Base-by-base conservation (phyloP, 2,797 vertebrate species). In the Myotis daubentonii region DNA sequence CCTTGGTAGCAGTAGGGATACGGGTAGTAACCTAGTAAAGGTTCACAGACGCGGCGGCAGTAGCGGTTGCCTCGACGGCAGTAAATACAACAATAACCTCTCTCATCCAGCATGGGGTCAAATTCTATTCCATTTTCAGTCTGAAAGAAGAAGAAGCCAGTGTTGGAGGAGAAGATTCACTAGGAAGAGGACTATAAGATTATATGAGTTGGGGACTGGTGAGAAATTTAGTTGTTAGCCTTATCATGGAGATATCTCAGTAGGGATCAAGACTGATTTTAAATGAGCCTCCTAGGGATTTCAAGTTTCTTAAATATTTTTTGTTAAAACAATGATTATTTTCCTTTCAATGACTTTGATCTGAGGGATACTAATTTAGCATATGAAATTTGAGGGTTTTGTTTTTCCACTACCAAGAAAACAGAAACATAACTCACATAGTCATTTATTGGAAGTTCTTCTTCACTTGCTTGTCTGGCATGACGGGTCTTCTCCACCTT, bases 1-100 rank as follows among this genome's bases (percentile, higher is more conserved):
- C 99, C 99, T 98, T 99, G 99, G 98, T 99, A 99, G 98, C 99
- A 99, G 98, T 99, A 99, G 0, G 99, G 99, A 98, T 99, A 99
- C 0, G 99, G 99, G 98, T 99, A 98, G 98, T 99, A 99, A 89
- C 99, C 99, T 36, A 99, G 98, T 92, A 99, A 98, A 60, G 99
- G 99, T 98, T 99, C 99, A 49, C 99, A 98, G 98, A 99, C 99
- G 36, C 99, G 98, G 72, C 97, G 99, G 98, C 99, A 99, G 98
- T 98, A 99, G 97, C 99, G 99, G 97, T 99, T 98, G 97, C 99
- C 99, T 0, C 99, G 99, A 70, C 98, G 99, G 98, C 99, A 99
- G 97, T 99, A 97, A 97, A 99, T 99, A 68, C 99, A 99, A 98
- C 99, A 99, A 97, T 99, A 99, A 51, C 99, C 99, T 16, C 97